Base-by-base conservation (phyloP, 2,797 vertebrate genomes). In the Miichthys miiuy region DNA sequence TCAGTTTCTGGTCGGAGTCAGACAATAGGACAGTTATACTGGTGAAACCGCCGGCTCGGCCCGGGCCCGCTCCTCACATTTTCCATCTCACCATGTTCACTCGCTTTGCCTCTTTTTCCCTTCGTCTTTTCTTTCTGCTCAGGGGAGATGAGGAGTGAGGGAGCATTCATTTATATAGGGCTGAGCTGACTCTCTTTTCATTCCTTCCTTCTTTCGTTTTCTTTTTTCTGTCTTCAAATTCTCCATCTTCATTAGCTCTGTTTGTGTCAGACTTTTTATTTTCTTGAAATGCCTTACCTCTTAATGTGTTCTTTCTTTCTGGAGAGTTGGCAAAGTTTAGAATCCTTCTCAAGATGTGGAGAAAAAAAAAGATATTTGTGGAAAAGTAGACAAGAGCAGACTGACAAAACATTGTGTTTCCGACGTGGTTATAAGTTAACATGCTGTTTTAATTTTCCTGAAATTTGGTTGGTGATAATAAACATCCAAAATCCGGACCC, bases 11-110 rank as follows among this genome's bases (percentile, higher is more conserved):
- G 50, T 80, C 1, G 77, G 34, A 88, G 46, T 80, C 82, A 89
- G 79, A 91, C 91, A 93, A 91, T 86, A 90, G 88, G 89, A 91
- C 87, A 85, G 89, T 91, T 85, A 89, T 91, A 85, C 86, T 91
- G 85, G 82, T 83, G 78, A 88, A 90, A 91, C 82, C 85, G 44
- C 83, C 77, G 42, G 67, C 86, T 89, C 79, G n/a, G 81, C 74
- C 72, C 55, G n/a, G 34, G 75, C 50, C 65, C 17, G 57, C 81
- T 88, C 75, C 82, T 93, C 87, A 93, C 89, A 81, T 92, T 93
- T 92, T 93, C 92, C 89, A 92, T 92, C 82, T 87, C 73, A 69
- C 81, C 80, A 84, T 68, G 57, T 86, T 77, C 80, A 16, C 73
- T 83, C 47, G 17, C 65, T 74, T 78, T 79, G 58, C 73, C 61